Evolutionary conservation across 2,113 vertebrate genomes (phyloP).

Genomic region (Lepisosteus osseus): DNA sequence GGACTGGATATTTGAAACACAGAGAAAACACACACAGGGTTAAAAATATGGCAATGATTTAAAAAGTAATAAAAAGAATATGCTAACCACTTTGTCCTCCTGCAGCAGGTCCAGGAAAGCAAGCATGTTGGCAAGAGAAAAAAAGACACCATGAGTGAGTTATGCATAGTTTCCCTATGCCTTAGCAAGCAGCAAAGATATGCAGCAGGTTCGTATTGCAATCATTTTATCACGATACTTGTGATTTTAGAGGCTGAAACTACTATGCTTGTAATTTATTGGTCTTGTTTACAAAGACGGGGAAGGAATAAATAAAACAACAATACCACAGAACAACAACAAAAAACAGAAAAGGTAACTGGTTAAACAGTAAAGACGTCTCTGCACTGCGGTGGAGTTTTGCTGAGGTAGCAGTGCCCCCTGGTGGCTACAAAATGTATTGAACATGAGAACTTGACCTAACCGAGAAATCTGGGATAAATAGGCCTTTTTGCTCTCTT

Average conservation of each 20-base stretch:
- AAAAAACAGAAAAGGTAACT: too few relatives aligned
- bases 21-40: background rate
- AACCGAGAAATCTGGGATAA: background rate
- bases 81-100: conserved; percentile 81
- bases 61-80: conserved; percentile 47
- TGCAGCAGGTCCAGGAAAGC: conserved; percentile 69
- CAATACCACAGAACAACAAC: too few relatives aligned
- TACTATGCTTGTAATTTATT: too few relatives aligned
- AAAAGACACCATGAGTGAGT: conserved; percentile 44
- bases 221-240: too few relatives aligned
- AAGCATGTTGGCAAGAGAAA: conserved; percentile 36
- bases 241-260: too few relatives aligned
- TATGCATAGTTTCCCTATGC: conserved; percentile 32
- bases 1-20: conserved; percentile 5
- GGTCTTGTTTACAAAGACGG: background rate
- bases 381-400: too few relatives aligned
- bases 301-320: conserved; percentile 18
- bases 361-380: too few relatives aligned
- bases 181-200: conserved; percentile 23
- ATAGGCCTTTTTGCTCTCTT: too few relatives aligned
- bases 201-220: too few relatives aligned
- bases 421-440: conserved; percentile 22
- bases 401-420: conserved; percentile 8
- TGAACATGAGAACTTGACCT: background rate
- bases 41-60: background rate